phyloP scores from a whole-genome alignment of 2,888 invertebrate species.

The Micropterix aruncella region DNA sequence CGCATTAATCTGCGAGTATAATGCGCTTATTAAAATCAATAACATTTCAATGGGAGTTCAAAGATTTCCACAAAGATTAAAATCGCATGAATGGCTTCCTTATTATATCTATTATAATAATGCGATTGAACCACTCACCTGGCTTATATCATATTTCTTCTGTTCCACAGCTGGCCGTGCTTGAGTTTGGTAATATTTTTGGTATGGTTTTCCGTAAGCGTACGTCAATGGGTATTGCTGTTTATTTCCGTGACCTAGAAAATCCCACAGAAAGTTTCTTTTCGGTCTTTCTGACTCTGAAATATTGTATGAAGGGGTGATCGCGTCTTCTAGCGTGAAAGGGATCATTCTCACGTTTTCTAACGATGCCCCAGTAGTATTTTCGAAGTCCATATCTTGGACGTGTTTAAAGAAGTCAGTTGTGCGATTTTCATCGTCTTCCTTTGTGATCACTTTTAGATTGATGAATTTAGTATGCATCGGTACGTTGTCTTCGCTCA shows the following conservation, averaged over 20 bases:
- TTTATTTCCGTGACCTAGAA: neutral
- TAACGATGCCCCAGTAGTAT: neutral
- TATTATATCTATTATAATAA: too few relatives aligned
- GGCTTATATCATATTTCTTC: too few relatives aligned
- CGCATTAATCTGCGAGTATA: too few relatives aligned
- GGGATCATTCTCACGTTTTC: constrained; percentile 8
- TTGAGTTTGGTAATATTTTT: neutral
- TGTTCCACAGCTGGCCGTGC: too few relatives aligned
- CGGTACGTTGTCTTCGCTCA: neutral
- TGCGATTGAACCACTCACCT: too few relatives aligned
- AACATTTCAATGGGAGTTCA: too few relatives aligned
- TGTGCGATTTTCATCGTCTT: neutral
- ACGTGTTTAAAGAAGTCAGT: neutral
- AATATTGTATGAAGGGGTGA: constrained; percentile 4
- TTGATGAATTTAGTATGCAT: neutral
- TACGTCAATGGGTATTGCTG: neutral
- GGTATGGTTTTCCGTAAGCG: neutral
- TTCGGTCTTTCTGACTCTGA: neutral
- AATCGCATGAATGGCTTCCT: too few relatives aligned
- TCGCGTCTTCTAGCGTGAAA: constrained; percentile 9
- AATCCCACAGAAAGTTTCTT: neutral
- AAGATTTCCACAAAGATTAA: too few relatives aligned
- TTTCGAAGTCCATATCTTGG: neutral
- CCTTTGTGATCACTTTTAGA: neutral
- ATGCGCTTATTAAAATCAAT: too few relatives aligned